A percentile compares a stretch with the other conserved stretches of the same genome.
Evolutionary conservation across 2,797 vertebrate genomes (phyloP).

Genomic region (Malacoraja senta): DNA sequence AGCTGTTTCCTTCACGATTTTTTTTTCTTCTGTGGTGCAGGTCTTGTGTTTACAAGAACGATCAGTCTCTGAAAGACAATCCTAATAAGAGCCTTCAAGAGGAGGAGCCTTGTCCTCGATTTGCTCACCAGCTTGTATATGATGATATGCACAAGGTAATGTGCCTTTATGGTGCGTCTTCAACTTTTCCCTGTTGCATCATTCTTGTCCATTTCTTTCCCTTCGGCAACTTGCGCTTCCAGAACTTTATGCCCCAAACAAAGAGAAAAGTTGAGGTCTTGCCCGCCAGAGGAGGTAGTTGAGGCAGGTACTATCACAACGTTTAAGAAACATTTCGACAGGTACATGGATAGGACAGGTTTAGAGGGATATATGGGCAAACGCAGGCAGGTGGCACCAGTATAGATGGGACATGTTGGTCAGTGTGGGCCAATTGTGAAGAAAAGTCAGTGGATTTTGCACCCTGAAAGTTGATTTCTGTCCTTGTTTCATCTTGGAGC

Average conservation of each 20-base stretch:
- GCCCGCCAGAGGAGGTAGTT: no score
- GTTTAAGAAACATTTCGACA: no score
- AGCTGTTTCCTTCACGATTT: background rate
- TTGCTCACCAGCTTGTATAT: conserved; percentile 94
- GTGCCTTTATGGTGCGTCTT: background rate
- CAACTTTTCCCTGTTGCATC: background rate
- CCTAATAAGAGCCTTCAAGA: conserved; percentile 86
- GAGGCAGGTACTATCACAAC: no score
- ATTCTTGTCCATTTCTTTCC: background rate
- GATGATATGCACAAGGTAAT: conserved; percentile 94
- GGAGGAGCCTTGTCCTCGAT: conserved; percentile 94
- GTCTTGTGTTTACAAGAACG: conserved; percentile 92
- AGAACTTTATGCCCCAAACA: background rate
- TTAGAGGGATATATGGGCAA: no score
- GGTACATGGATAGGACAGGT: no score
- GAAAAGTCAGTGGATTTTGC: no score
- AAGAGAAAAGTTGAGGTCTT: background rate
- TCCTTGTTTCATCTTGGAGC: background rate
- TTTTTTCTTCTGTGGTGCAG: conserved; percentile 56
- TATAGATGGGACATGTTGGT: no score
- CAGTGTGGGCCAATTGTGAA: background rate
- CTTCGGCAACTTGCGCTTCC: background rate
- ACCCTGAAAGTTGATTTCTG: background rate
- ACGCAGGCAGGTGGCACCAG: no score
- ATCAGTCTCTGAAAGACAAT: conserved; percentile 92